A percentile compares a stretch with the other conserved stretches of the same genome.
Conservation (phyloP, 2,113 vertebrate species). For the Cololabis saira region DNA sequence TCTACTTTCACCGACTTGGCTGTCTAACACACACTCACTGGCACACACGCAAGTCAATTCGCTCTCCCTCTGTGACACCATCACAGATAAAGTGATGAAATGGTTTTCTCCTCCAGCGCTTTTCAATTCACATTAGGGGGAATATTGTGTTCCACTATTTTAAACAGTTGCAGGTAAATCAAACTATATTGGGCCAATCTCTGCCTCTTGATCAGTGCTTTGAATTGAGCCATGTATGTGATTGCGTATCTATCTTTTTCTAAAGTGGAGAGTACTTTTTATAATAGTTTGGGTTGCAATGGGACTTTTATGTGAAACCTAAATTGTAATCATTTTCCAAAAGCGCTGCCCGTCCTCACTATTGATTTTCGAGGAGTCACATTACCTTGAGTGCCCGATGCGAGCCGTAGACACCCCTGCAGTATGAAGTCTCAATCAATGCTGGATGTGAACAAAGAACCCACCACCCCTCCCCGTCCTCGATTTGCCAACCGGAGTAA, state of each 20-base stretch:
- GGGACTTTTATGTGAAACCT: slow-evolving; percentile 40
- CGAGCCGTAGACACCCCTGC: neutral
- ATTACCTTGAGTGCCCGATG: slow-evolving; percentile 14
- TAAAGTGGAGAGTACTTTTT: slow-evolving; percentile 25
- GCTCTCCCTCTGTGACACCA: slow-evolving; percentile 54
- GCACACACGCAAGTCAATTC: slow-evolving; percentile 50
- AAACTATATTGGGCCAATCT: slow-evolving; percentile 53
- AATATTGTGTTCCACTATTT: slow-evolving; percentile 55
- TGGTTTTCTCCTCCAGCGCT: slow-evolving; percentile 73
- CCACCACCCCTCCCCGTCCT: too few relatives aligned
- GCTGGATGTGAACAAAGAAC: slow-evolving; percentile 12
- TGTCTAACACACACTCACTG: slow-evolving; percentile 40
- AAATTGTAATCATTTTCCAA: slow-evolving; percentile 43
- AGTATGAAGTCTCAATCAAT: slow-evolving; percentile 8
- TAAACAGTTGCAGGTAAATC: slow-evolving; percentile 63
- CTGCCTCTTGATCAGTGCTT: slow-evolving; percentile 45
- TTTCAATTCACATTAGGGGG: slow-evolving; percentile 72
- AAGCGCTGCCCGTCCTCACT: slow-evolving; percentile 3
- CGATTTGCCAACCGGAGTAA: neutral
- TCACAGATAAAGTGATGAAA: slow-evolving; percentile 71
- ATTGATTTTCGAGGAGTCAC: slow-evolving; percentile 20
- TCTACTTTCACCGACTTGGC: slow-evolving; percentile 47
- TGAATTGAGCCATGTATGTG: slow-evolving; percentile 25
- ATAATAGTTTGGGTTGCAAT: slow-evolving; percentile 16
- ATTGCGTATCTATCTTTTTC: slow-evolving; percentile 32